Conservation (phyloP, 2,113 vertebrate species). For the Dicerorhinus sumatrensis region DNA sequence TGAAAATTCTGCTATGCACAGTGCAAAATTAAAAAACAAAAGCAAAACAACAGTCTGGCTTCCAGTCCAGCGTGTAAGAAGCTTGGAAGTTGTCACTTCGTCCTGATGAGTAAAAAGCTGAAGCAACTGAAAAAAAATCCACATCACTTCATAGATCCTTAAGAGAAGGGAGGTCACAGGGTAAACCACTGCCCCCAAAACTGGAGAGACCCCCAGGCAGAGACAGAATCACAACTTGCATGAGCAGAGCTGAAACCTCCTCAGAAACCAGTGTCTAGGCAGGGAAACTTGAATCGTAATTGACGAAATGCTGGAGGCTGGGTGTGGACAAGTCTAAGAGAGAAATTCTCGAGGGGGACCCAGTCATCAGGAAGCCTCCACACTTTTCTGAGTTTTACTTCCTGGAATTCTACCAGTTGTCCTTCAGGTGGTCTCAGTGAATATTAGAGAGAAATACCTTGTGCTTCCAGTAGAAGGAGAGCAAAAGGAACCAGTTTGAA, state of each 20-base stretch:
- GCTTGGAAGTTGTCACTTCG: background rate
- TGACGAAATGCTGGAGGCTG: background rate
- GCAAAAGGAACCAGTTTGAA: background rate
- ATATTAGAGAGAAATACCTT: background rate
- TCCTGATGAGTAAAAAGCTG: background rate
- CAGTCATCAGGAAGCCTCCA: background rate
- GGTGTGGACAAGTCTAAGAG: background rate
- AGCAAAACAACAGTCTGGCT: background rate
- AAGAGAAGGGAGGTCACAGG: background rate
- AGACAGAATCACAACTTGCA: background rate
- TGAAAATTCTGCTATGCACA: background rate
- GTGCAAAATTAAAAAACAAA: background rate
- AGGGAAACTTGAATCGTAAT: background rate
- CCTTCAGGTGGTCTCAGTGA: background rate
- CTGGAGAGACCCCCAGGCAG: background rate
- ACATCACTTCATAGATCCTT: background rate
- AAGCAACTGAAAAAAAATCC: background rate
- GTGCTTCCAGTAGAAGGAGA: background rate
- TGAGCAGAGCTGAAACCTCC: background rate
- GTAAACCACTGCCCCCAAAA: background rate
- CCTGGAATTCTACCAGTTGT: background rate
- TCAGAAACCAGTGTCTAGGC: background rate
- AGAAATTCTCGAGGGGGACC: background rate
- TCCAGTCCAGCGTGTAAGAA: background rate
- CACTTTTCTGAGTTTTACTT: background rate